Percentiles rank a stretch among this genome's conserved stretches.
These are phyloP conservation scores for Drosophila ananassae DNA, from an alignment of 1,140 invertebrate genomes.

Conservation along the genomic window DNA sequence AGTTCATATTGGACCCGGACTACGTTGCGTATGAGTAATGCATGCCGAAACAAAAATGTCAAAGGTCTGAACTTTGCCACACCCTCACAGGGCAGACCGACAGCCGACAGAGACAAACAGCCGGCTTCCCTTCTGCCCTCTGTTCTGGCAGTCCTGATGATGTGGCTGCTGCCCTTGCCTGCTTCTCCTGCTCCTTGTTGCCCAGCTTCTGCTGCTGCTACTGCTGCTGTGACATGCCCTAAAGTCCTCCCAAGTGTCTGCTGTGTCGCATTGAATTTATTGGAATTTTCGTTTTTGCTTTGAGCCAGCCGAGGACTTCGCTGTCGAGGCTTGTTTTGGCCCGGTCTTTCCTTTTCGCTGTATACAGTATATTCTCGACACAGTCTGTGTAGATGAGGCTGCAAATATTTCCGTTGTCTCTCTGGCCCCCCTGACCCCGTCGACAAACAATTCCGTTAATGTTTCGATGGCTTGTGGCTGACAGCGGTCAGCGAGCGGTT, in stretches of 20 bases:
- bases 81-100: slow-evolving; percentile 43
- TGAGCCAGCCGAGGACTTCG: slow-evolving; percentile 47
- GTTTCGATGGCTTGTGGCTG: slow-evolving; percentile 62
- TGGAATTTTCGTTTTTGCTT: slow-evolving; percentile 76
- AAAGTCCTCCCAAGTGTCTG: slow-evolving; percentile 80
- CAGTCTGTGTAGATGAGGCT: slow-evolving; percentile 25
- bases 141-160: slow-evolving; percentile 33
- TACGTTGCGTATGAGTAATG: slow-evolving; percentile 77
- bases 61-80: slow-evolving; percentile 80
- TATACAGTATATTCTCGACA: background rate
- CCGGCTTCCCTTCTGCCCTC: slow-evolving; percentile 15
- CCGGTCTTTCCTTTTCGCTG: slow-evolving; percentile 1
- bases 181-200: background rate
- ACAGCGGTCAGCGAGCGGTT: slow-evolving; percentile 59
- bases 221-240: slow-evolving; percentile 70
- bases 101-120: slow-evolving; percentile 68
- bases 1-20: slow-evolving; percentile 48
- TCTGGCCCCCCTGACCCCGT: slow-evolving; percentile 17
- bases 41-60: slow-evolving; percentile 71
- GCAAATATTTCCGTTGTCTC: slow-evolving; percentile 61
- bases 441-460: slow-evolving; percentile 71
- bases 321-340: slow-evolving; percentile 25
- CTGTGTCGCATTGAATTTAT: slow-evolving; percentile 82
- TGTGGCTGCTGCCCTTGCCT: slow-evolving; percentile 23
- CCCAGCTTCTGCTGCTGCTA: slow-evolving; percentile 27